phyloP scores from a whole-genome alignment of 2,113 vertebrate species.

The Sturnira hondurensis region DNA sequence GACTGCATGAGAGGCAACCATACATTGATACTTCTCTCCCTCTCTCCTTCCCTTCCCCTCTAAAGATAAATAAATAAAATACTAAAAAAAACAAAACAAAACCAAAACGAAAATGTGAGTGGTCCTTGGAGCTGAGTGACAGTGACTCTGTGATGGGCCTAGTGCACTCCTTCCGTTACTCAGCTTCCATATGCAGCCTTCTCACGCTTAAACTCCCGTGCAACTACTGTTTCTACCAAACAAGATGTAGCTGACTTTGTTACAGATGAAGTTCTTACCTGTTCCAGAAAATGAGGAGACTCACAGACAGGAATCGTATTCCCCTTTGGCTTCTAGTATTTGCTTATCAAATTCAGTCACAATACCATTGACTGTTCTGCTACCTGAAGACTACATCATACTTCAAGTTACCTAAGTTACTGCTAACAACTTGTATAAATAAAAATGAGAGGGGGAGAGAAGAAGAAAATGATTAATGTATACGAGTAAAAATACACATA shows the following conservation, averaged over 20 bases:
- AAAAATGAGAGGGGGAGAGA: not conserved
- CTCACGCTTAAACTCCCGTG: not conserved
- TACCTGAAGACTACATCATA: not conserved
- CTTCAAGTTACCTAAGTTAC: not conserved
- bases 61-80: too few relatives aligned
- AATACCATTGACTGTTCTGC: not conserved
- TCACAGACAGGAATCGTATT: not conserved
- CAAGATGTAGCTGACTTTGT: not conserved
- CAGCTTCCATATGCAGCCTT: not conserved
- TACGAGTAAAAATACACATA: not conserved
- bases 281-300: not conserved
- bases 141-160: not conserved
- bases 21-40: too few relatives aligned
- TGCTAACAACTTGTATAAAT: not conserved
- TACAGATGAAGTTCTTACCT: not conserved
- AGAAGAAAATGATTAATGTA: not conserved
- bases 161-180: not conserved
- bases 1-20: too few relatives aligned
- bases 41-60: too few relatives aligned
- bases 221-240: not conserved
- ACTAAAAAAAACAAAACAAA: too few relatives aligned
- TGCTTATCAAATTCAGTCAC: not conserved
- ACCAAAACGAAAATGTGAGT: too few relatives aligned
- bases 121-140: not conserved
- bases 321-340: not conserved